Percentiles rank a stretch among this genome's conserved stretches.
Evolutionary conservation across 2,888 invertebrate species (phyloP).

Genomic region (Ceriagrion tenellum): DNA sequence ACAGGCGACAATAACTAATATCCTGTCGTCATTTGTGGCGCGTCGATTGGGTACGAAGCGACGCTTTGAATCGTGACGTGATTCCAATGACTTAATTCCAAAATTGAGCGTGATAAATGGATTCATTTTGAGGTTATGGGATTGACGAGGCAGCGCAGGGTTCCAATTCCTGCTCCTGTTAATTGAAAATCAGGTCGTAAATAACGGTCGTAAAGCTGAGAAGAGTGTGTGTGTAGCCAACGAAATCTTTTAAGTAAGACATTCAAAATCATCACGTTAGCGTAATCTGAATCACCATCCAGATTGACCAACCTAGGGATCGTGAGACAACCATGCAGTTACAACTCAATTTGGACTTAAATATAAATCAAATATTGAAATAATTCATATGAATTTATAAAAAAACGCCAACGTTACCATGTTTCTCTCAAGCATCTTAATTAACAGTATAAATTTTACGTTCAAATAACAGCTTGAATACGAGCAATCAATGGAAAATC

Average conservation of each 20-base stretch:
- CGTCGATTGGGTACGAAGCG: neutral
- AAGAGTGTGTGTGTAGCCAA: neutral
- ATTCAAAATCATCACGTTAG: neutral
- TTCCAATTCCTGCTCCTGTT: neutral
- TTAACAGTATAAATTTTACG: no score
- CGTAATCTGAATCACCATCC: no score
- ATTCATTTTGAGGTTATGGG: constrained; percentile 18
- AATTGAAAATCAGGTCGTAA: constrained; percentile 14
- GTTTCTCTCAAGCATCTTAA: no score
- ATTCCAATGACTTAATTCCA: neutral
- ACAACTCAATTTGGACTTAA: no score
- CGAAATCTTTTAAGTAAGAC: neutral
- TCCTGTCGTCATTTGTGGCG: neutral
- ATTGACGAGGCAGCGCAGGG: neutral
- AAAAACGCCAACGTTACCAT: no score
- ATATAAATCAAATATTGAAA: no score
- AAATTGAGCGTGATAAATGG: constrained; percentile 13
- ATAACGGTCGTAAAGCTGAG: neutral
- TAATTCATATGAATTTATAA: no score
- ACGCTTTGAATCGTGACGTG: constrained; percentile 11
- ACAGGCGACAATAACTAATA: neutral
- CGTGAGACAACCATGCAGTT: no score
- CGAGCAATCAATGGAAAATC: no score
- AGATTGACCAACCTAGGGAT: no score
- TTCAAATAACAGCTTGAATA: no score